Base-by-base conservation (phyloP, 1,140 invertebrate genomes). In the Akabosia matsudoensis region DNA sequence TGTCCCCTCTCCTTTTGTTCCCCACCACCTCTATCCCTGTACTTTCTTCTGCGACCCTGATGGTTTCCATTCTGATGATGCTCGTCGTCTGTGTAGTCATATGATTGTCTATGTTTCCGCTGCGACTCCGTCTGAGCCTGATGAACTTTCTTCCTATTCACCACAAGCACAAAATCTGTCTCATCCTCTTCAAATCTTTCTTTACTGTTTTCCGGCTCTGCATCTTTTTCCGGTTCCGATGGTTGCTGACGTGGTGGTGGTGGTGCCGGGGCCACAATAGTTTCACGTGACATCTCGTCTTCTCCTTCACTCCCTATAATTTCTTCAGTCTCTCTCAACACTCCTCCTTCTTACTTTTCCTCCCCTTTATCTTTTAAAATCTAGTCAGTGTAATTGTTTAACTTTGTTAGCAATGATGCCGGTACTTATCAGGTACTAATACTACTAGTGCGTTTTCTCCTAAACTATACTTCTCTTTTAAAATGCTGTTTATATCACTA, bases 141-240 rank as follows among this genome's bases (percentile, higher is more conserved):
- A 18, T 45, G 37, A 4, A 16, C 28, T 24, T 72, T 75, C 71
- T 34, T 34, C 51, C 24, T 64, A 14, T 75, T 26, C 30, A 56
- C 52, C n/a, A 74, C 28, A 26, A 56, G n/a, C 28, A 56, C 54
- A n/a, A 67, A 34, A 22, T 75, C 24, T 75, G 61, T 3, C 1
- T 67, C 26, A 34, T 34, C 33, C 13, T 70, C 33, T 1, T 77
- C 56, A 1, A 4, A 24, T 7, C 22, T 22, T 70, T 70, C 67
- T 30, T 22, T 28, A 16, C 67, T 14, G 67, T 16, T 3, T 70
- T 30, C n/a, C n/a, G n/a, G n/a, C 24, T 70, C 26, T 16, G 10
- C 13, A 30, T 70, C 28, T 14, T 70, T 22, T 45, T 7, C 7
- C 37, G 37, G 18, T 45, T 7, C 7, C 37, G 37, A 7, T 45